Evolutionary conservation across 2,888 invertebrate species (phyloP).

Genomic region (Mayetiola destructor): DNA sequence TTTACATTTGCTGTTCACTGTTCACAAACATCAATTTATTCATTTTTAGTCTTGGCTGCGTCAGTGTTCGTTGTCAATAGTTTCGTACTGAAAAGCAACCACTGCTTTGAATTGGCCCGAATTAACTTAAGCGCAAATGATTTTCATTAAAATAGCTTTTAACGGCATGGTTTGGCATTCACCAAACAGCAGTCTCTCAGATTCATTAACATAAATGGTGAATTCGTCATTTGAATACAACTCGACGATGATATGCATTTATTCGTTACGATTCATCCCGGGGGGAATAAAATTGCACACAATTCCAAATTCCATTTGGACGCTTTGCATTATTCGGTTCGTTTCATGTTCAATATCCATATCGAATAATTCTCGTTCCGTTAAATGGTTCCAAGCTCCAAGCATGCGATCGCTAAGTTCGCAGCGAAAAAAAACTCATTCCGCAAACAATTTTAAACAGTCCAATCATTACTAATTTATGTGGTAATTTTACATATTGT

Average conservation of each 20-base stretch:
- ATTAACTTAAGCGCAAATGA: too few relatives aligned
- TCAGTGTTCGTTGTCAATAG: too few relatives aligned
- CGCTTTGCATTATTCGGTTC: background rate
- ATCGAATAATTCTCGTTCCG: too few relatives aligned
- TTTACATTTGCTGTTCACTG: background rate
- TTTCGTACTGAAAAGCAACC: too few relatives aligned
- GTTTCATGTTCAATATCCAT: background rate
- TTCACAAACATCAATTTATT: conserved; percentile 11
- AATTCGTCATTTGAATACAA: conserved; percentile 9
- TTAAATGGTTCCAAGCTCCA: too few relatives aligned
- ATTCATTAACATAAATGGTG: conserved; percentile 12
- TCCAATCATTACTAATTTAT: conserved; percentile 12
- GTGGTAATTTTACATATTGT: conserved; percentile 11
- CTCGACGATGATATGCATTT: conserved; percentile 5
- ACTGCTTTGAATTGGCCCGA: too few relatives aligned
- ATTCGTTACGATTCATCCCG: too few relatives aligned
- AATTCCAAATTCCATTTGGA: background rate
- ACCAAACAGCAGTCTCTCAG: conserved; percentile 5
- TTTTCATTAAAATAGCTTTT: background rate
- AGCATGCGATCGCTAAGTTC: background rate
- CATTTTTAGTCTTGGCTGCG: too few relatives aligned
- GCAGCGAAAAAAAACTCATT: background rate
- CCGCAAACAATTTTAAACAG: conserved; percentile 8
- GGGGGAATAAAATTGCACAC: background rate
- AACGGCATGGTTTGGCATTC: background rate